A percentile compares a stretch with the other conserved stretches of the same genome.
phyloP scores from a whole-genome alignment of 1,140 invertebrate genomes.

The Apis laboriosa region DNA sequence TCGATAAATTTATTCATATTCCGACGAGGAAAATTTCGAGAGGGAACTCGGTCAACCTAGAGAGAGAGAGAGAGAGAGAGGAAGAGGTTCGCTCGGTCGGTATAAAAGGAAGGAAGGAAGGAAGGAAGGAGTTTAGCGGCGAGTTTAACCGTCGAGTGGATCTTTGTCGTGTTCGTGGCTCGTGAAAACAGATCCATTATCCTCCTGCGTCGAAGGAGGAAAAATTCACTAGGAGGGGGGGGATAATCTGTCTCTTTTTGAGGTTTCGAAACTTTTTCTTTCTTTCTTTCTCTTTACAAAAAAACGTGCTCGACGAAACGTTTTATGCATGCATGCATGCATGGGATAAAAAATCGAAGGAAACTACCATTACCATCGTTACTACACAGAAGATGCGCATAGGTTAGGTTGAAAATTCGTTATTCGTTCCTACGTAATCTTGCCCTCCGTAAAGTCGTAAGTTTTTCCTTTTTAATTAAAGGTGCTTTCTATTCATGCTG shows the following conservation, averaged over 20 bases:
- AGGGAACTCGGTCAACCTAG: constrained; percentile 53
- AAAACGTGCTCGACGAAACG: no score
- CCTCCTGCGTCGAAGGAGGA: not conserved
- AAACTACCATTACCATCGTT: no score
- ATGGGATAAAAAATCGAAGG: no score
- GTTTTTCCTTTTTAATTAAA: constrained; percentile 70
- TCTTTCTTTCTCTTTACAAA: no score
- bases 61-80: no score
- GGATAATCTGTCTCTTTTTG: not conserved
- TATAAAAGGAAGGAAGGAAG: no score
- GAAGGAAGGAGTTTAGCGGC: not conserved
- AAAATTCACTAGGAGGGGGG: not conserved
- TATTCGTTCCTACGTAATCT: constrained; percentile 50
- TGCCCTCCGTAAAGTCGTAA: constrained; percentile 54
- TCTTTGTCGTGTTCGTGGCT: no score
- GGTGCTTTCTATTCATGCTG: constrained; percentile 70
- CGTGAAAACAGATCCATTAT: not conserved
- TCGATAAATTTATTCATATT: constrained; percentile 77
- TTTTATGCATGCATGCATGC: no score
- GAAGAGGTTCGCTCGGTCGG: no score
- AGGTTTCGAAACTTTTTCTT: not conserved
- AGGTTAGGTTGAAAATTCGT: no score
- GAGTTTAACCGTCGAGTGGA: not conserved
- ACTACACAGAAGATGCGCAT: no score
- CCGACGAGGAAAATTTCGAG: constrained; percentile 58